Base-by-base conservation (phyloP, 2,888 invertebrate genomes). In the Drosophila maculinotata region DNA sequence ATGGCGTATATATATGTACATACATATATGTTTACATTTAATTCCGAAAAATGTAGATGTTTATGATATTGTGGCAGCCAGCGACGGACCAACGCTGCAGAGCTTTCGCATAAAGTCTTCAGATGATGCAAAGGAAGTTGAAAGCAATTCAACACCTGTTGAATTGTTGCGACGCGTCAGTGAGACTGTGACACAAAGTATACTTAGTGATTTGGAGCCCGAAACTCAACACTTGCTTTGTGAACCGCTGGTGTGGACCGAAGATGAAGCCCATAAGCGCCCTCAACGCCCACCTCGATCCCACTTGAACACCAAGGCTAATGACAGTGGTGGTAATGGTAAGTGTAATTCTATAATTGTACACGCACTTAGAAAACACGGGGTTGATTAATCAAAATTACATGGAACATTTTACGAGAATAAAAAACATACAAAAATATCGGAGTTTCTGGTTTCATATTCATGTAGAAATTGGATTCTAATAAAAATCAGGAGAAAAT, bases 161-260 rank as follows among this genome's bases (percentile, higher is more conserved):
- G 68, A 83, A 6, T 39, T 81, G 23, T 20, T 81, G 33, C 67
- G 81, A 2, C 70, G 84, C 0, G 79, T 68, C 36, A 81, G 84
- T 14, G 66, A 70, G 44, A 81, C 76, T 7, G 84, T 76, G 2
- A 81, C 76, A 1, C 62, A 62, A n/a, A 65, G 74, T 25, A 81
- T 81, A 7, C 30, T 81, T 1, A 36, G 38, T 3, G 70, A 76
- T 12, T 14, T 76, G 58, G 79, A 81, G 15, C 68, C 79, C 0
- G 84, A 81, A 33, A 66, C 59, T n/a, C 66, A 81, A 28, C 84
- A 69, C 31, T 60, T 84, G 17, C 42, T 81, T n/a, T 48, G 48
- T 2, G 47, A 36, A n/a, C 6, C 33, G 7, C 9, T 12, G n/a
- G 14, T 15, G 6, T 10, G 15, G 10, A 31, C 10, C 6, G 36